A percentile compares a stretch with the other conserved stretches of the same genome.
Evolutionary conservation across 2,113 vertebrate genomes (phyloP).

Genomic region (Gnathonemus longibarbis): DNA sequence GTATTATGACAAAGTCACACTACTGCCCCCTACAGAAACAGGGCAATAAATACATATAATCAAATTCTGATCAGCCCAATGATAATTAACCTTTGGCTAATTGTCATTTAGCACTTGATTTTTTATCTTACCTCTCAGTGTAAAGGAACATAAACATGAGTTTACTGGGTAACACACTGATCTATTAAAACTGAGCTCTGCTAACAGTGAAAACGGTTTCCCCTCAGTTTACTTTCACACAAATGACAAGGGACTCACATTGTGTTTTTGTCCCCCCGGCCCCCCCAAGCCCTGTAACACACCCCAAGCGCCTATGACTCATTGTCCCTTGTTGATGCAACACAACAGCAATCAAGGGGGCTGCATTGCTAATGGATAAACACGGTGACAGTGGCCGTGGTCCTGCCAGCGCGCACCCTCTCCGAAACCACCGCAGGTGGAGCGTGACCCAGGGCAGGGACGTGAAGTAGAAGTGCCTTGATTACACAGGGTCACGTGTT

Average conservation of each 20-base stretch:
- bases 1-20: neutral
- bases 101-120: neutral
- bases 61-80: neutral
- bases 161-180: neutral
- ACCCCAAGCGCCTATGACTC: neutral
- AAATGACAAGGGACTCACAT: neutral
- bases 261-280: neutral
- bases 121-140: neutral
- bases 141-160: neutral
- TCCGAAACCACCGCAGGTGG: neutral
- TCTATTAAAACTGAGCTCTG: neutral
- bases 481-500: neutral
- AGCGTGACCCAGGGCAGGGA: neutral
- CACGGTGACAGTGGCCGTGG: neutral
- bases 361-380: neutral
- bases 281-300: neutral
- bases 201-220: neutral
- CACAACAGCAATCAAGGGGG: constrained; percentile 5
- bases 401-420: neutral
- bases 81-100: neutral
- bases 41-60: neutral
- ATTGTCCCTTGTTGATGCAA: constrained; percentile 16
- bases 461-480: neutral
- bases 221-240: neutral
- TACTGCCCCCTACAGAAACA: neutral